Evolutionary conservation across 2,888 invertebrate genomes (phyloP), one percentile per base, ranked within the genome.

Genomic region (Platycheirus albimanus): DNA sequence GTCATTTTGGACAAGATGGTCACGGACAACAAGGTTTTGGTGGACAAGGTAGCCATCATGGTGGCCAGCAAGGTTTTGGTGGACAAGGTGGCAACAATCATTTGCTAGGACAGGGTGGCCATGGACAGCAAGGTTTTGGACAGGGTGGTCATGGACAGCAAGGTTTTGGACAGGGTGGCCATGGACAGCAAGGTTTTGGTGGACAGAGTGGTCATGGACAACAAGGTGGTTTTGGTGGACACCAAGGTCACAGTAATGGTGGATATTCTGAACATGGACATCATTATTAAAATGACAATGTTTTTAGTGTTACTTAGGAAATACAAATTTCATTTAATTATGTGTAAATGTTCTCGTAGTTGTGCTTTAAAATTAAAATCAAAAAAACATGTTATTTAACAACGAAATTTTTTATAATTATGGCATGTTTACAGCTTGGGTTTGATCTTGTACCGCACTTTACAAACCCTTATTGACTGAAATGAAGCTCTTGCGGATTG

Each of bases 21-120:
- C 51, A 51, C 17, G 70, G 61, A 19, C 38, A 41, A 43, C 69
- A 66, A 3, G 54, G 43, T 13, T 13, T 24, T 19, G 71, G 71
- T 19, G 71, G 71, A 20, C 63, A 15, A n/a, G n/a, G n/a, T n/a
- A n/a, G n/a, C n/a, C n/a, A n/a, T n/a, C n/a, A n/a, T n/a, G n/a
- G n/a, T n/a, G 10, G 19, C 8, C 10, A 28, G 8, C 49, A 28
- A 1, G 58, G 43, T 10, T 17, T 7, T 15, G 17, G 45, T 28
- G 54, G 41, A 36, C 58, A 49, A 13, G 49, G 10, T 10, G 38
- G 13, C 58, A 61, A 19, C 38, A 43, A 24, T n/a, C n/a, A n/a
- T n/a, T n/a, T 15, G 6, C 3, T 6, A 4, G 38, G 51, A 13
- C 51, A 52, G 30, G 17, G 11, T 10, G 51, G 51, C 11, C 51